Evolutionary conservation across 1,140 invertebrate genomes (phyloP).

Genomic region (Neoseiulus cucumeris): DNA sequence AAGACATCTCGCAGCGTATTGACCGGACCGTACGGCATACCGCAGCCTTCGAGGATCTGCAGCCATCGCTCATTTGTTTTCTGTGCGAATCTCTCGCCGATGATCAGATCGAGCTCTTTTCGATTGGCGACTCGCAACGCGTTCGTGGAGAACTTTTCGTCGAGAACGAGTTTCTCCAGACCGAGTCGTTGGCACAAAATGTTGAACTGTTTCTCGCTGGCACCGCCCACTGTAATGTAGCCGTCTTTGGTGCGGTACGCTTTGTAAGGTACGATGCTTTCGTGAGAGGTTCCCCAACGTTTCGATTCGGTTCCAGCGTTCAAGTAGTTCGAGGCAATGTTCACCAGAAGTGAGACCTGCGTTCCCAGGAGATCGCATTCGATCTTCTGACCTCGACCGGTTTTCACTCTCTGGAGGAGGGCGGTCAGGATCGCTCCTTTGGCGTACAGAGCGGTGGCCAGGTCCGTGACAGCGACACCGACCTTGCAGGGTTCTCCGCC

Average conservation of each 20-base stretch:
- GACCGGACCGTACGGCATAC: constrained; percentile 71
- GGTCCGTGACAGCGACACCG: constrained; percentile 77
- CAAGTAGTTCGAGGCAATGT: constrained; percentile 71
- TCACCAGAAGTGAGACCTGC: constrained; percentile 66
- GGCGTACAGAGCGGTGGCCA: constrained; percentile 78
- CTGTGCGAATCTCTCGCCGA: constrained; percentile 30
- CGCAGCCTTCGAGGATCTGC: constrained; percentile 41
- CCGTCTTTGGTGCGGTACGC: constrained; percentile 58
- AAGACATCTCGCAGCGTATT: constrained; percentile 71
- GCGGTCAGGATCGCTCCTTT: constrained; percentile 89
- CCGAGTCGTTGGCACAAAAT: constrained; percentile 33
- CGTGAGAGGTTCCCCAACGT: constrained; percentile 72
- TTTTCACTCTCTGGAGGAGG: constrained; percentile 49
- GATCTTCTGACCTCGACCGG: constrained; percentile 69
- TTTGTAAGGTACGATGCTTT: constrained; percentile 86
- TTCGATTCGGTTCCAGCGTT: constrained; percentile 53
- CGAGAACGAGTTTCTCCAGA: constrained; percentile 36
- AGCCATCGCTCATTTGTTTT: constrained; percentile 59
- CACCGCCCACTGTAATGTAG: constrained; percentile 60
- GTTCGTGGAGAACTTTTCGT: constrained; percentile 50
- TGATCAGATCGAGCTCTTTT: constrained; percentile 13
- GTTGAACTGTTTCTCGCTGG: constrained; percentile 29
- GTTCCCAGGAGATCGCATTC: constrained; percentile 83
- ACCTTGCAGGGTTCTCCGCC: constrained; percentile 69
- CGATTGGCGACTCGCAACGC: constrained; percentile 51